Base-by-base conservation (phyloP, 2,888 invertebrate species). In the Idaea biselata region DNA sequence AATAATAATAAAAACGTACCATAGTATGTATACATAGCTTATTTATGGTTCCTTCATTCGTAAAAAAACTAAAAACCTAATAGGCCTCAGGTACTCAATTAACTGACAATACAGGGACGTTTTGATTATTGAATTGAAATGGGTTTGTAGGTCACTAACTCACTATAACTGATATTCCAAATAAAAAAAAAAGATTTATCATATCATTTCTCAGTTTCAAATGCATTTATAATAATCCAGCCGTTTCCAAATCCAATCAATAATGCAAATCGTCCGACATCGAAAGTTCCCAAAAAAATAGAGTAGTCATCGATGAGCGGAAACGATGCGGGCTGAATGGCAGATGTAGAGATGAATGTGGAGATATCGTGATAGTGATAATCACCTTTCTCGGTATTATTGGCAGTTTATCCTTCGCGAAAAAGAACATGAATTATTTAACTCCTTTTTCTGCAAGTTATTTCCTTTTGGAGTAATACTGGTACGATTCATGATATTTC, bases 301-400 rank as follows among this genome's bases (percentile, higher is more conserved):
- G 31, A 25, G 58, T 68, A 68, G 74, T 58, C 75, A 76, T 70
- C 77, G 73, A 78, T 77, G 68, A 60, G 54, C 53, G 65, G 56
- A 71, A 68, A 67, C 69, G 64, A 78, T 79, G 78, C 77, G 79
- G 80, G 80, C 60, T 72, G 73, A 76, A 69, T 73, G 78, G 71
- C 76, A 77, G 77, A 73, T 74, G 69, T 63, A 69, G 63, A 67
- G 72, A 76, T 74, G 72, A 74, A 74, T 71, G 62, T 67, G 33
- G 58, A 66, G 72, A 68, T 76, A 75, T 69, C 70, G 71, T 68
- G 67, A 63, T 72, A 67, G 66, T 68, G 71, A 77, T 79, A 71
- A 77, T 74, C 66, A 68, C 65, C 68, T 65, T 62, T 66, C 63
- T 67, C 73, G 60, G 68, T 68, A 69, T 70, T 68, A 70, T 75